Base-by-base conservation (phyloP, 2,888 invertebrate species). In the Leptinotarsa tumamoca region DNA sequence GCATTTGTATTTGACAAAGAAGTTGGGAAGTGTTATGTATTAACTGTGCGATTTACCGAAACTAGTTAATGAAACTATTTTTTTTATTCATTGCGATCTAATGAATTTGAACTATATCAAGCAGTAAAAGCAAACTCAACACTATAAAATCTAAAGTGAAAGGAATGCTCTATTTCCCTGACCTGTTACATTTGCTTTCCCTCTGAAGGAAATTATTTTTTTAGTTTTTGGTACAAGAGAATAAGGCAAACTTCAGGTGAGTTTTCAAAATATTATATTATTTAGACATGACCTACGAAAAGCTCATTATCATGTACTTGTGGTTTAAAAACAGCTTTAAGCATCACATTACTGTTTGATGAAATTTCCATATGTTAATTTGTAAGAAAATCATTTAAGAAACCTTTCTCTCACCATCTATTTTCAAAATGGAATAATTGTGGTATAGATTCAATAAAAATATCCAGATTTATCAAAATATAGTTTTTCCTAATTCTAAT, bases 111-210 rank as follows among this genome's bases (percentile, higher is more conserved):
- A 63, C 63, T 2, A 18, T 63, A 15, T 43, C 10, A 27, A 56
- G 33, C 66, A 33, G 33, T 27, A 49, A 68, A 51, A 54, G 27
- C 61, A 68, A 73, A 67, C 70, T 71, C 69, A 66, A 56, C 68
- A 33, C 68, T 68, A 52, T 54, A 66, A 71, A 43, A 23, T 61
- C 51, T 56, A 51, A 66, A 74, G 77, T 77, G 72, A 74, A 74
- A 74, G 72, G 67, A 71, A 73, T 76, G 71, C 21, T 71, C 71
- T 71, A 68, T 33, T 56, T 56, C 63, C 43, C 33, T 4, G 18
- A 17, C 27, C 43, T 63, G 63, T 63, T 63, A 63, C 43, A 63
- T n/a, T 63, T n/a, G 14, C 63, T 63, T 63, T 63, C 43, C 43
- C 2, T 18, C 7, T 63, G 18, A 63, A 63, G 17, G 43, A 63